Evolutionary conservation across 2,888 invertebrate genomes (phyloP).

Genomic region (Hydropsyche betteni): DNA sequence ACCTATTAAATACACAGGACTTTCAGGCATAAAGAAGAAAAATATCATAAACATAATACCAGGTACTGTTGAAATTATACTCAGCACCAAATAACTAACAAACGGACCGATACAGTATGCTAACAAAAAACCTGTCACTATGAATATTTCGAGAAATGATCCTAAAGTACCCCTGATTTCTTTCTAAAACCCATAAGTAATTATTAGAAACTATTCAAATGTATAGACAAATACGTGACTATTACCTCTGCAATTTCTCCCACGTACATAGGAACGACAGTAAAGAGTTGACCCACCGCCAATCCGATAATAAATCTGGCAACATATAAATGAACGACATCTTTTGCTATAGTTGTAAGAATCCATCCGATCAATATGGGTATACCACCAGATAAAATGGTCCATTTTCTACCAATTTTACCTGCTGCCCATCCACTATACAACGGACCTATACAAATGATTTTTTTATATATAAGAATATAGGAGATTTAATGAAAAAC

Average conservation of each 20-base stretch:
- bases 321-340: slow-evolving; percentile 64
- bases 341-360: slow-evolving; percentile 67
- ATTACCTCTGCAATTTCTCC: slow-evolving; percentile 82
- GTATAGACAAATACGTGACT: background rate
- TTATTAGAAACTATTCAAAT: background rate
- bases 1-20: slow-evolving; percentile 75
- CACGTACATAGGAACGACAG: slow-evolving; percentile 84
- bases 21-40: slow-evolving; percentile 82
- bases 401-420: slow-evolving; percentile 74
- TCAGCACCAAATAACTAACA: slow-evolving; percentile 71
- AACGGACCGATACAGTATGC: slow-evolving; percentile 78
- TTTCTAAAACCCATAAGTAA: slow-evolving; percentile 60
- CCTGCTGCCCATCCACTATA: slow-evolving; percentile 75
- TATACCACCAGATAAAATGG: slow-evolving; percentile 70
- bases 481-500: background rate
- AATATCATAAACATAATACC: slow-evolving; percentile 69
- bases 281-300: slow-evolving; percentile 74
- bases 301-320: slow-evolving; percentile 71
- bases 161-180: slow-evolving; percentile 84
- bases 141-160: slow-evolving; percentile 80
- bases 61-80: slow-evolving; percentile 71
- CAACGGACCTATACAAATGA: slow-evolving; percentile 67
- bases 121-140: slow-evolving; percentile 74
- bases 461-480: background rate
- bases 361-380: slow-evolving; percentile 79